Conservation (phyloP, 2,888 invertebrate genomes). For the Hypomecis atomaria region DNA sequence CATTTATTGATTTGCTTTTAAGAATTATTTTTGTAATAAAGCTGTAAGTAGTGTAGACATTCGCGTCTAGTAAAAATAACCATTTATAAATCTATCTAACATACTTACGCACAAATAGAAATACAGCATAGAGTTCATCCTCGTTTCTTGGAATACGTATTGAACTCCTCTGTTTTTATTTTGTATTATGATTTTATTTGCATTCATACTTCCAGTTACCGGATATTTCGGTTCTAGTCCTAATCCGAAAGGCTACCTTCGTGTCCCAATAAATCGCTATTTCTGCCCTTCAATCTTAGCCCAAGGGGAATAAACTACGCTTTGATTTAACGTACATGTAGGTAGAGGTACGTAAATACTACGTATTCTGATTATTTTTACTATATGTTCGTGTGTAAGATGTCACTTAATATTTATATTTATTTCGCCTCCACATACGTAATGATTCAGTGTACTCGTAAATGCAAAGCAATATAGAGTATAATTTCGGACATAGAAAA, state of each 20-base stretch:
- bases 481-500: too few relatives aligned
- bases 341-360: neutral
- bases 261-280: conserved; percentile 11
- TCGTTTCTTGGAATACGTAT: too few relatives aligned
- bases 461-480: neutral
- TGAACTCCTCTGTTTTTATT: too few relatives aligned
- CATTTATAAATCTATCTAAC: too few relatives aligned
- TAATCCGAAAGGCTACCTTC: conserved; percentile 11
- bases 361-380: neutral
- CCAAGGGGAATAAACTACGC: conserved; percentile 13
- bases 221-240: conserved; percentile 5
- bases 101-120: too few relatives aligned
- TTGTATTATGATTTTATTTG: too few relatives aligned
- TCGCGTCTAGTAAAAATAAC: too few relatives aligned
- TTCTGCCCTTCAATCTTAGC: conserved; percentile 8
- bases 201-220: neutral
- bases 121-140: too few relatives aligned
- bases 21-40: too few relatives aligned
- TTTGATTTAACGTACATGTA: conserved; percentile 7
- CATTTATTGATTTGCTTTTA: too few relatives aligned
- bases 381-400: neutral
- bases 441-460: neutral
- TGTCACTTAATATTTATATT: neutral
- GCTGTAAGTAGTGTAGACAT: too few relatives aligned
- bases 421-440: neutral